phyloP scores from a whole-genome alignment of 2,888 invertebrate species.

The Lamproptera curius region DNA sequence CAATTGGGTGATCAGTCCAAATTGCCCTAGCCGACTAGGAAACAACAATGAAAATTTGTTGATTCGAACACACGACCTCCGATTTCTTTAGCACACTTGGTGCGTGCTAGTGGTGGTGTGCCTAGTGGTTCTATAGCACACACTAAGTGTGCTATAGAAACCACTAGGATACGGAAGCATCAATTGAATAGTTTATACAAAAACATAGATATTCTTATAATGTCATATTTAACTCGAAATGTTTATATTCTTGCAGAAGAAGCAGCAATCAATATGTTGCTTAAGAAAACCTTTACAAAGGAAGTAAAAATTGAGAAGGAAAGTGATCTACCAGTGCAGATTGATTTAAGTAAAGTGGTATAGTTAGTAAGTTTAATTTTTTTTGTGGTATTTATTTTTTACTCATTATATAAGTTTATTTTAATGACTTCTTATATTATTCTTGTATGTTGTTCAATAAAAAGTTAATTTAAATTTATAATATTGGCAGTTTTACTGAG shows the following conservation, averaged over 20 bases:
- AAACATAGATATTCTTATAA: no score
- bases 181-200: no score
- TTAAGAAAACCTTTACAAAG: constrained; percentile 76
- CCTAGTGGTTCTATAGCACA: neutral
- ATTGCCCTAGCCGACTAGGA: no score
- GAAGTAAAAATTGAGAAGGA: constrained; percentile 74
- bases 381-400: constrained; percentile 24
- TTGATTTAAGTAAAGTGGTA: constrained; percentile 57
- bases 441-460: constrained; percentile 45
- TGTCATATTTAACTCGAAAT: constrained; percentile 13
- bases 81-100: no score
- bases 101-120: no score
- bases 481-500: neutral
- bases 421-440: constrained; percentile 31
- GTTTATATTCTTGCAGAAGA: constrained; percentile 72
- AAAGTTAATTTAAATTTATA: constrained; percentile 23
- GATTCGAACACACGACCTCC: no score
- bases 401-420: constrained; percentile 21
- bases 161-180: no score
- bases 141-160: no score
- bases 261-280: constrained; percentile 76
- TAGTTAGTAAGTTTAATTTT: constrained; percentile 34
- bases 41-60: no score
- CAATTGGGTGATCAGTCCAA: no score
- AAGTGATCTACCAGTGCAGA: constrained; percentile 61